Evolutionary conservation across 2,888 invertebrate genomes (phyloP).

Genomic region (Morpho deidamia): DNA sequence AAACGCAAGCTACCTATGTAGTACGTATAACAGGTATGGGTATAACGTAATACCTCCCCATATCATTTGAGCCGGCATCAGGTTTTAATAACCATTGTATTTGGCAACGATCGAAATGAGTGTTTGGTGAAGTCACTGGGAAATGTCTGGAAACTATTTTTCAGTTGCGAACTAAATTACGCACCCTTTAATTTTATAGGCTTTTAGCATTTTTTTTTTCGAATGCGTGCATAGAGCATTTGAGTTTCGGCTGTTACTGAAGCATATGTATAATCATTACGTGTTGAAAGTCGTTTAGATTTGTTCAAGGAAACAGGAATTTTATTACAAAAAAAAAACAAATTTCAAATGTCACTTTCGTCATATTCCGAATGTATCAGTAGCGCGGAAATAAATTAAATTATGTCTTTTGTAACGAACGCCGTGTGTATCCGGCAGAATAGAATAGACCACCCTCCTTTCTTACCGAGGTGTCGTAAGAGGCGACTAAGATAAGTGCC

Average conservation of each 20-base stretch:
- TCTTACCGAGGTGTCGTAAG: too few species aligned
- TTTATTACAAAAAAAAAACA: too few species aligned
- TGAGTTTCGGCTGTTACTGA: not conserved
- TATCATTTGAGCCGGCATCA: slow-evolving; percentile 57
- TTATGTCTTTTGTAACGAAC: too few species aligned
- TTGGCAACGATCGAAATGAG: slow-evolving; percentile 76
- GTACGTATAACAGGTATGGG: slow-evolving; percentile 27
- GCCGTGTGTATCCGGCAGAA: too few species aligned
- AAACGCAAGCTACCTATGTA: slow-evolving; percentile 34
- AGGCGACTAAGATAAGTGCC: too few species aligned
- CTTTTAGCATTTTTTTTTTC: not conserved
- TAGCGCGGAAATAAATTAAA: too few species aligned
- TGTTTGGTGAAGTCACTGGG: slow-evolving; percentile 50
- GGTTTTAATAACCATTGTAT: slow-evolving; percentile 78
- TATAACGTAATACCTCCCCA: slow-evolving; percentile 46
- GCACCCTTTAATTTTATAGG: slow-evolving; percentile 28
- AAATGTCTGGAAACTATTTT: slow-evolving; percentile 60
- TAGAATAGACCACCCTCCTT: too few species aligned
- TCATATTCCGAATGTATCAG: too few species aligned
- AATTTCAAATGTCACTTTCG: too few species aligned
- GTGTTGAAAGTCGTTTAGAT: too few species aligned
- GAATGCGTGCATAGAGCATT: not conserved
- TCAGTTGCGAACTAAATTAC: slow-evolving; percentile 35
- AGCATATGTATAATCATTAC: too few species aligned
- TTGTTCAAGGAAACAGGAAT: too few species aligned